Evolutionary conservation across 2,888 invertebrate species (phyloP).

Genomic region (Pogonocherus hispidulus): DNA sequence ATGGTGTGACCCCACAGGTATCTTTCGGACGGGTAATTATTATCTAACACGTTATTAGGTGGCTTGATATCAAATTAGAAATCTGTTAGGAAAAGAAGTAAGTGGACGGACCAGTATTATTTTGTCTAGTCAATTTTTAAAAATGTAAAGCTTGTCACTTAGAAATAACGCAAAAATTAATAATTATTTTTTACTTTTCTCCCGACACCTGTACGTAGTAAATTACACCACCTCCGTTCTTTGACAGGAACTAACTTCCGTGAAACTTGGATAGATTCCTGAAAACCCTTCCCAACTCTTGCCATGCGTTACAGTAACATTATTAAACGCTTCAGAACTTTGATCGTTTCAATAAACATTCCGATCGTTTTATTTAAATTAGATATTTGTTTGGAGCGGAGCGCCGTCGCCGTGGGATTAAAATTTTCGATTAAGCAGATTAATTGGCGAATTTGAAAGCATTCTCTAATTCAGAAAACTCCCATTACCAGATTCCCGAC

Average conservation of each 20-base stretch:
- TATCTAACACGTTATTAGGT: conserved; percentile 19
- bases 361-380: conserved; percentile 46
- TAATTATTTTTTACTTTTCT: no score
- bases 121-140: no score
- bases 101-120: no score
- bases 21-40: conserved; percentile 4
- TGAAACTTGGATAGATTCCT: not conserved
- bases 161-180: no score
- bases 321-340: conserved; percentile 31
- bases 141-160: no score
- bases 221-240: not conserved
- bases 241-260: not conserved
- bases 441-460: conserved; percentile 54
- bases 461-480: conserved; percentile 59
- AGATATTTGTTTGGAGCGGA: conserved; percentile 40
- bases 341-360: conserved; percentile 45
- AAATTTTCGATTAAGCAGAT: conserved; percentile 50
- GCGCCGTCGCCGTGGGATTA: no score
- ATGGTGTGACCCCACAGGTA: conserved; percentile 12
- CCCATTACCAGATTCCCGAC: conserved; percentile 57
- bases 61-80: not conserved
- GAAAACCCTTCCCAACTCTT: not conserved
- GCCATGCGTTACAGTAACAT: not conserved
- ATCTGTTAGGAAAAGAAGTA: not conserved
- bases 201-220: no score